Base-by-base conservation (phyloP, 2,888 invertebrate genomes). In the Cecidostiba fungosa region DNA sequence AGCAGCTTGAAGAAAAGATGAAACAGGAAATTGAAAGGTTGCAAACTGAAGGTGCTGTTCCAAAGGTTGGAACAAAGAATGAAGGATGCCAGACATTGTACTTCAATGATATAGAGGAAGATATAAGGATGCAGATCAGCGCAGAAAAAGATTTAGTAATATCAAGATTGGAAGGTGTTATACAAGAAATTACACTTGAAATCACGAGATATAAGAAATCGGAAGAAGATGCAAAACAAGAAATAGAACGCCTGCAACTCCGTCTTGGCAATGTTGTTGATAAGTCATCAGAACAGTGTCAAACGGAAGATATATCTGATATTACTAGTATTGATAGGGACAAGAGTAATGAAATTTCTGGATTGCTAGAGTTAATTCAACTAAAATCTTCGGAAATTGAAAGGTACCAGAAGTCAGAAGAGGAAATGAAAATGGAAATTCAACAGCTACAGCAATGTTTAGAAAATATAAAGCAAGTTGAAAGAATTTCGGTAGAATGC, bases 341-440 rank as follows among this genome's bases (percentile, higher is more conserved):
- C 39, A 79, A 70, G 19, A 76, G 14, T 47, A 78, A 83, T 78
- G 70, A 81, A 81, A 70, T 80, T 36, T 66, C 74, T 50, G 69
- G 73, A 10, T 26, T 84, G n/a, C 36, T 79, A 36, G 74, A 79
- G 69, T 10, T 82, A 8, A 79, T 85, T 47, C 29, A 79, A 70
- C 12, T 59, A 23, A 82, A 79, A 62, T 66, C 72, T 16, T 0
- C 32, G 32, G 85, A 85, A 50, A 82, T 80, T 16, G 76, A 82
- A 79, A 77, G 19, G 23, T 86, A 82, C n/a, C 73, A 79, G n/a
- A 23, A 77, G 82, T 70, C 50, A 23, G 70, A 79, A 72, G 69
- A 80, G 66, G 80, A 87, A 77, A 32, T 83, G 77, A 59, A 26
- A 74, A 73, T 26, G 29, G 29, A 77, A 83, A 87, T 87, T 26